Evolutionary conservation across 2,888 invertebrate species (phyloP), one percentile per base, ranked within the genome.

Genomic region (Amaurobius ferox): DNA sequence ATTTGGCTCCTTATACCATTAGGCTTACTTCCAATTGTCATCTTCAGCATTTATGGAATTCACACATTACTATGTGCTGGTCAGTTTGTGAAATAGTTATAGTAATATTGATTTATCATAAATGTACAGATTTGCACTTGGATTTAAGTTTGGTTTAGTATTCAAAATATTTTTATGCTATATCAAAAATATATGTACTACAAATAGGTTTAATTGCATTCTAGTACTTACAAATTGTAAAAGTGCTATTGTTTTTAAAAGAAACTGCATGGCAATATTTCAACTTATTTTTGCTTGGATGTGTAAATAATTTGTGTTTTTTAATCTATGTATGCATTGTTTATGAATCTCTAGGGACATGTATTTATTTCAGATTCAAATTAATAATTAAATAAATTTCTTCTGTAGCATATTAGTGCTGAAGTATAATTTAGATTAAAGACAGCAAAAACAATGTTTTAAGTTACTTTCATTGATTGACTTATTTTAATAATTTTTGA

Each of bases 111-210:
- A 55, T 55, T 23, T 55, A 55, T 55, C 16, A 55, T 23, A 23
- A 5, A 55, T 23, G 23, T 1, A 7, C 23, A 55, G 23, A 23
- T 55, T 23, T 55, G 55, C 55, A 55, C 23, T 55, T 55, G 55
- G 55, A 55, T 23, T 55, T 55, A 55, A 55, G 55, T 55, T 55
- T 55, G 23, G n/a, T 44, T 44, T 55, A 55, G 55, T 55, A 55
- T 55, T 23, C 55, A 55, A 23, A 55, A 3, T 55, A 23, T 55
- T 55, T 55, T 23, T 44, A 13, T 44, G 16, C 16, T 16, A 13
- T 5, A 16, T 44, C 6, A 5, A 44, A 2, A 44, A 44, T 44
- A 13, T 44, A 16, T 44, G 44, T 16, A 16, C 44, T 13, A 16
- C 23, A 55, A 55, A 55, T 16, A 55, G 16, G 16, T 9, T 44